Percentiles rank a stretch among this genome's conserved stretches.
phyloP scores from a whole-genome alignment of 64 coral and sea anemone species.

The Dendronephthya gigantea region DNA sequence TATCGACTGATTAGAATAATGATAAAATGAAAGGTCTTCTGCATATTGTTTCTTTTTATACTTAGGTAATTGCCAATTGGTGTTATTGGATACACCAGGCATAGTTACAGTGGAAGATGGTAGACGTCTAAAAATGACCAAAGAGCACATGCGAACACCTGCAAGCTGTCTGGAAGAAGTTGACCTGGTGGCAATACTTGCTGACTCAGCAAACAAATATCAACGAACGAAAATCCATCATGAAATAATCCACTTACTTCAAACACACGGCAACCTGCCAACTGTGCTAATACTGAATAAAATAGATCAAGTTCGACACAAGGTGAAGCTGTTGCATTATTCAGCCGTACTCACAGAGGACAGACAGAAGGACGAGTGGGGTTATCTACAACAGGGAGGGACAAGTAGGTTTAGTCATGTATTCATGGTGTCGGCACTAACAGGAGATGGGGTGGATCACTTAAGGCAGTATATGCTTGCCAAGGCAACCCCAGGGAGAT shows the following conservation, averaged over 20 bases:
- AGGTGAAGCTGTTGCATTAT: slow-evolving; percentile 53
- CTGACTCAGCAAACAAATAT: slow-evolving; percentile 60
- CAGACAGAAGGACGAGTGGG: slow-evolving; percentile 64
- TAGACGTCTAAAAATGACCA: slow-evolving; percentile 73
- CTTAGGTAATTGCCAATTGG: slow-evolving; percentile 37
- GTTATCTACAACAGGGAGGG: slow-evolving; percentile 54
- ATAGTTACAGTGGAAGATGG: slow-evolving; percentile 53
- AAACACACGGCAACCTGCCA: slow-evolving; percentile 32
- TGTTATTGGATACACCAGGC: slow-evolving; percentile 84
- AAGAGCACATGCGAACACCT: slow-evolving; percentile 69
- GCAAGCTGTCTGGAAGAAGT: slow-evolving; percentile 62
- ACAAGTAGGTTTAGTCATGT: slow-evolving; percentile 71
- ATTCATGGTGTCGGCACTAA: slow-evolving; percentile 76
- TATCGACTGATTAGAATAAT: no score
- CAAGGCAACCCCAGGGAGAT: slow-evolving; percentile 41
- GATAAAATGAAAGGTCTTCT: no score
- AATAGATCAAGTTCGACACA: slow-evolving; percentile 56
- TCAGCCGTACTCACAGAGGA: slow-evolving; percentile 51
- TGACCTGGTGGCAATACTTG: slow-evolving; percentile 62
- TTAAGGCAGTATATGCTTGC: slow-evolving; percentile 54
- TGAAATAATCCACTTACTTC: slow-evolving; percentile 43
- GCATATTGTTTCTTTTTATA: neutral
- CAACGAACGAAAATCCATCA: slow-evolving; percentile 58
- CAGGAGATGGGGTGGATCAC: slow-evolving; percentile 75
- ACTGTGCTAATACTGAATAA: slow-evolving; percentile 84